phyloP scores from a whole-genome alignment of 2,888 invertebrate genomes.

The Drosophila dives region DNA sequence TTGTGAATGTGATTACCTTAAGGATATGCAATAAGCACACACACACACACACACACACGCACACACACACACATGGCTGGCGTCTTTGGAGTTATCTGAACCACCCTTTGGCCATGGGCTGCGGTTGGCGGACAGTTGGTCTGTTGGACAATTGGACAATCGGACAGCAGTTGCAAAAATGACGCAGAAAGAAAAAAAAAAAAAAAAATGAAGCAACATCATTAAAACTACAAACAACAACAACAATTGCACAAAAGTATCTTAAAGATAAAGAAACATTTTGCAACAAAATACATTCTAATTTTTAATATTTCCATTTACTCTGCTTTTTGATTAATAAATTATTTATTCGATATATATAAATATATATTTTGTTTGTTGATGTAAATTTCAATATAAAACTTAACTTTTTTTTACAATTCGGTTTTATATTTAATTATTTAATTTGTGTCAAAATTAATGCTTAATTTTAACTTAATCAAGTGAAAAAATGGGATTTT shows the following conservation, averaged over 20 bases:
- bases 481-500: background rate
- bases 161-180: slow-evolving; percentile 8
- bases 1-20: slow-evolving; percentile 82
- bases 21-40: slow-evolving; percentile 80
- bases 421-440: background rate
- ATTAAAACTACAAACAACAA: background rate
- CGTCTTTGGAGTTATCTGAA: slow-evolving; percentile 25
- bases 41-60: slow-evolving; percentile 30
- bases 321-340: no score
- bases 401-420: background rate
- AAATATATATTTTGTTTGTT: background rate
- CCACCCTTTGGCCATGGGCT: slow-evolving; percentile 42
- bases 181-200: slow-evolving; percentile 1
- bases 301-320: background rate
- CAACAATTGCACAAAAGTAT: slow-evolving; percentile 35
- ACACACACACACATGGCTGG: slow-evolving; percentile 2
- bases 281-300: background rate
- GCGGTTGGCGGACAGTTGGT: slow-evolving; percentile 36
- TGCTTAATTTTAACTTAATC: no score
- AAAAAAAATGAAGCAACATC: background rate
- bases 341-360: background rate
- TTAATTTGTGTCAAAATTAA: background rate
- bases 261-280: slow-evolving; percentile 50
- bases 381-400: background rate
- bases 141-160: slow-evolving; percentile 5